Evolutionary conservation across 2,797 vertebrate genomes (phyloP), one percentile per base, ranked within the genome.

Genomic region (Chiroxiphia lanceolata): DNA sequence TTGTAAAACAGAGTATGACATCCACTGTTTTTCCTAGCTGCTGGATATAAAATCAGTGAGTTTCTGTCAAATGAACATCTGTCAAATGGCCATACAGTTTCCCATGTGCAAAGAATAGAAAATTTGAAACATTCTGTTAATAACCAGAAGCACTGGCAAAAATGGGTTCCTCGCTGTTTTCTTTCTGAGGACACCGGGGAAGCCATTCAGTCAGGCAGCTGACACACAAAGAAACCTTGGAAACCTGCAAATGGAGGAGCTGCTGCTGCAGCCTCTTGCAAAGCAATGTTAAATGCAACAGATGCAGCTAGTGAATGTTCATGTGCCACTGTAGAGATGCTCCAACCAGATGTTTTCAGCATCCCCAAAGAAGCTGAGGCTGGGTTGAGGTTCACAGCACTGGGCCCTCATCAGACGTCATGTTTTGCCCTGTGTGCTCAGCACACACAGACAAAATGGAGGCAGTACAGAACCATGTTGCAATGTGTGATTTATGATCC

Each of bases 41-140:
- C 90, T 91, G 57, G 90, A 78, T 92, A 93, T 93, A 96, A 95
- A 96, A 92, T 85, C 63, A 5, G 68, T 89, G 94, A 94, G 67
- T 94, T 97, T 96, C 88, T 47, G 44, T 65, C 44, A n/a, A 47
- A 65, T 34, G 44, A 94, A 90, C 94, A 96, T 94, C 83, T 97
- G 82, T 89, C 89, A 95, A 95, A 94, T 95, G 94, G 94, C 94
- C 74, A 44, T 88, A 89, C 63, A 74, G 72, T 95, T 97, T 96
- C 93, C 92, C 93, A 93, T 95, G 89, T 94, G 96, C 85, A 87
- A 96, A 88, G 75, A 96, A 97, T 69, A 95, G 96, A 95, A 96
- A 89, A 95, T 91, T 74, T 84, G 68, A 96, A 96, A 87, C 86
- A 95, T 96, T 96, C 91, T 96, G 21, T 94, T 95, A 97, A 94